These are phyloP conservation scores for Perca flavescens DNA, from an alignment of 2,113 vertebrate genomes.

Conservation along the genomic window DNA sequence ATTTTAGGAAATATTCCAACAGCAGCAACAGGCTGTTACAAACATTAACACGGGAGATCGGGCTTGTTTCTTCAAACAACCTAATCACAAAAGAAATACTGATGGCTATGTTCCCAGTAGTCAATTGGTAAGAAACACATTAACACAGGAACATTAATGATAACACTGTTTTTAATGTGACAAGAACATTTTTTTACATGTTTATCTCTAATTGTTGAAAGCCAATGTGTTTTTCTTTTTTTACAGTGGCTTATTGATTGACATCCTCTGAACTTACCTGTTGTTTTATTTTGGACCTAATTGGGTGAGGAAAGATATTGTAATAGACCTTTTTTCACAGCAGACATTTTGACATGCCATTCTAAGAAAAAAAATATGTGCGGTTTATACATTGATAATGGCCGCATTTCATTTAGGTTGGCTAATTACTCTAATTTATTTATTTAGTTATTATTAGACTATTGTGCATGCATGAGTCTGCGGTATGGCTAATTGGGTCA, in stretches of 20 bases:
- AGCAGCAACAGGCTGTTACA: conserved; percentile 6
- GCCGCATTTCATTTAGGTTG: background rate
- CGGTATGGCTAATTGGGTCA: background rate
- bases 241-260: background rate
- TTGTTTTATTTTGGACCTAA: background rate
- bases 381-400: background rate
- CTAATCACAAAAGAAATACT: background rate
- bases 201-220: background rate
- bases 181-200: background rate
- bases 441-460: background rate
- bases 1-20: background rate
- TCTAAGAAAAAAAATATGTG: background rate
- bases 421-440: background rate
- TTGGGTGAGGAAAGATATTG: background rate
- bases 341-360: background rate
- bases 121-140: background rate
- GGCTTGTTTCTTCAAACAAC: conserved; percentile 3
- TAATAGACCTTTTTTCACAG: background rate
- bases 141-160: background rate
- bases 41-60: background rate
- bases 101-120: background rate
- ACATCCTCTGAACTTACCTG: background rate
- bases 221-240: background rate
- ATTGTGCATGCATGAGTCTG: background rate
- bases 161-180: background rate